Evolutionary conservation across 2,797 vertebrate species (phyloP), one percentile per base, ranked within the genome.

Genomic region (Luscinia luscinia): DNA sequence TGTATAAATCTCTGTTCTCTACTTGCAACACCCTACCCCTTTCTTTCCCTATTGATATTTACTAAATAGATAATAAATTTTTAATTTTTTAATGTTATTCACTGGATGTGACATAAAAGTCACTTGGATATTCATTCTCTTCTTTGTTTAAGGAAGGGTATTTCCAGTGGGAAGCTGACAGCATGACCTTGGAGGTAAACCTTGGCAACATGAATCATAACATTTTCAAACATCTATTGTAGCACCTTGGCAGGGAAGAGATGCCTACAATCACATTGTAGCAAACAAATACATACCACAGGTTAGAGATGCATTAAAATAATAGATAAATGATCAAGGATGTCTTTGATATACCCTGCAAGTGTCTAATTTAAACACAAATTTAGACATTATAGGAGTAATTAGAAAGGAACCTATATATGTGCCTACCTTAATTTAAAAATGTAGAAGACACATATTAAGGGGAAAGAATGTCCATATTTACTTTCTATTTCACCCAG

Each of bases 201-300:
- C 34, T 59, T 86, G 41, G 48, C 20, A 73, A 76, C 5, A 59
- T 27, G 45, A 89, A 67, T 87, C 70, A 59, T 28, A 75, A 85
- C 18, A 41, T 94, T 90, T 94, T 89, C 55, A 89, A 83, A 79
- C 7, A 86, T 77, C 87, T 74, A 48, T 82, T 86, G 89, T 77
- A 87, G 16, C 18, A 63, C 38, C 17, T 69, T 84, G 34, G 21
- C 63, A 87, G 34, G 54, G 54, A 81, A 87, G 34, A 73, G 15
- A 30, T 24, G 59, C 30, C 43, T 86, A 58, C 49, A 66, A 46
- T 36, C 32, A 84, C 9, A 49, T 23, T 26, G 2, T 10, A 87
- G 24, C 49, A 79, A 92, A 73, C 12, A 90, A 86, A 83, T 59
- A 54, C 9, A 40, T 55, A 40, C 4, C 21, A 43, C 14, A 9